Base-by-base conservation (phyloP, 2,113 vertebrate genomes). In the Melanerpes formicivorus region DNA sequence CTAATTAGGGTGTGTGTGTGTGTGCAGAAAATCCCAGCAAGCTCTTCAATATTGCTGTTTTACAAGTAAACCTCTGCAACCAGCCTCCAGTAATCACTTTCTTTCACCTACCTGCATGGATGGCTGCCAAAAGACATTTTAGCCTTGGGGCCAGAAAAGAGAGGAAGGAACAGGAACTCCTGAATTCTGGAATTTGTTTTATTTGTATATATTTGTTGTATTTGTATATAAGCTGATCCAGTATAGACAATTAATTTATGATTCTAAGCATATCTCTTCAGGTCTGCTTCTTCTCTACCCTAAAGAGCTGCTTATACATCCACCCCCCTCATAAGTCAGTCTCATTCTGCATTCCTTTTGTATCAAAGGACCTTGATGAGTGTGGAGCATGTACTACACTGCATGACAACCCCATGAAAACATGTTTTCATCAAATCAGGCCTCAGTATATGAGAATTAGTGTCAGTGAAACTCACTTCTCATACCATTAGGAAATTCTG, bases 351-450 rank as follows among this genome's bases (percentile, higher is more conserved):
- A 9, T 7, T 76, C 9, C 10, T 63, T 70, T 56, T 69, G 8
- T 62, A 55, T 54, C 70, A 69, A 67, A 78, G n/a, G 37, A 65
- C 19, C 3, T 9, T 5, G 6, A 30, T 1, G 1, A 9, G 7
- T 3, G 3, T 22, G 13, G 54, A 69, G 42, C 59, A 55, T 10
- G 65, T 0, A 0, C 11, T 42, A 19, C 25, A 21, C 6, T 44
- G 62, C 5, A 32, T 52, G 14, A 5, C 77, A 95, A 77, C 2
- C 9, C 17, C 54, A 19, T 5, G 27, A 48, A 75, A 90, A 77
- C 1, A 1, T 2, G 3, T 90, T 63, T 82, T 66, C 70, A 58
- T 22, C 21, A 67, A 65, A 73, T 76, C 3, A 6, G 19, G 34
- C 12, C 21, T 86, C 34, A n/a, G 4, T 56, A 16, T 58, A 26